A percentile compares a stretch with the other conserved stretches of the same genome.
These are phyloP conservation scores for Napeogenes sylphis DNA, from an alignment of 2,888 invertebrate genomes.

Conservation along the genomic window DNA sequence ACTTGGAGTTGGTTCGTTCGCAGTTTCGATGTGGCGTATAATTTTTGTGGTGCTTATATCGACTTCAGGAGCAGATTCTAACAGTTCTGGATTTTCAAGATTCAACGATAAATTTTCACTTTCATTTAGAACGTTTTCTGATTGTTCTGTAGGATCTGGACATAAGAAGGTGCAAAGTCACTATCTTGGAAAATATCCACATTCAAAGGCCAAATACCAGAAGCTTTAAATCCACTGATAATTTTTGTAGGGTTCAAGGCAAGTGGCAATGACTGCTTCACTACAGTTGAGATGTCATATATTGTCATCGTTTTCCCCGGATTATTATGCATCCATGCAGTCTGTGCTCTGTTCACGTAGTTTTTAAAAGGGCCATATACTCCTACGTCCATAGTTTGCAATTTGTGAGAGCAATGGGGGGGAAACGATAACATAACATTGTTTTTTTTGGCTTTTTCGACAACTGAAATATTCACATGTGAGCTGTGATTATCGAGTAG, in stretches of 20 bases:
- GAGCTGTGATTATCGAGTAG: no score
- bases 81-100: constrained; percentile 24
- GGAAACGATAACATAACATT: no score
- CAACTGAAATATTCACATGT: no score
- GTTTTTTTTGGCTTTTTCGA: no score
- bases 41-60: constrained; percentile 28
- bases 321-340: constrained; percentile 22
- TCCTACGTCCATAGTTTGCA: constrained; percentile 30
- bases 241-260: constrained; percentile 19
- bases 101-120: constrained; percentile 1
- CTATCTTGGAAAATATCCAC: constrained; percentile 20
- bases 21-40: constrained; percentile 26
- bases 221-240: constrained; percentile 11
- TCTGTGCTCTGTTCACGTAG: constrained; percentile 15
- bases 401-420: no score
- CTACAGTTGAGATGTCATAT: constrained; percentile 27
- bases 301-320: constrained; percentile 31
- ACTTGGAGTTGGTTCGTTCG: constrained; percentile 24
- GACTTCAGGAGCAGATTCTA: constrained; percentile 24
- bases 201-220: constrained; percentile 15
- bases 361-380: constrained; percentile 34
- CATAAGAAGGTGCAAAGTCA: constrained; percentile 21
- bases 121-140: no score
- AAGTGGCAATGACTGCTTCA: constrained; percentile 13
- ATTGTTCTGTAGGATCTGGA: background rate